Base-by-base conservation (phyloP, 1,140 invertebrate species). In the Drosophila parabipectinata region DNA sequence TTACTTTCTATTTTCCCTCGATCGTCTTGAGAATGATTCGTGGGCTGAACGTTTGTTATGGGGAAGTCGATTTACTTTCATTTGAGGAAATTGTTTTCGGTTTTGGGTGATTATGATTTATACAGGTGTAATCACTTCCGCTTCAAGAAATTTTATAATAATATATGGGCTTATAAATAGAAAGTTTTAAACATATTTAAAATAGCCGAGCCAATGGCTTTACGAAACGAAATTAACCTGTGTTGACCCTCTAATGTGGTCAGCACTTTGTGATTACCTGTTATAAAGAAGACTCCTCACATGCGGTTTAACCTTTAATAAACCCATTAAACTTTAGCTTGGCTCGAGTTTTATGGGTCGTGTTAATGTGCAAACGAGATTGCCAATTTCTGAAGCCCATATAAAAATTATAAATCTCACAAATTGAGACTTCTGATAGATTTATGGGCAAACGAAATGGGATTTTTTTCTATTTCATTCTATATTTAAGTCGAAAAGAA, bases 1-100 rank as follows among this genome's bases (percentile, higher is more conserved):
- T 47, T 47, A 89, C 79, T 89, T 88, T 89, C 84, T 88, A 73
- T 89, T 88, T 88, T 83, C 57, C 72, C 73, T 64, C 75, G 54
- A 77, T 30, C 56, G 54, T 51, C 55, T 73, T 34, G 37, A 88
- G 83, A 88, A 79, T 83, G 54, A 72, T 54, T 51, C 53, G 45
- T 77, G 64, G 69, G 55, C 41, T 32, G 26, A 24, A 39, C 9
- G 15, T 48, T 59, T 87, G n/a, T 79, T 48, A 39, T 56, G 66
- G 37, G 60, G 56, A 58, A 69, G 56, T 77, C 64, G 63, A 77
- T 88, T 87, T 87, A 87, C 83, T 87, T 87, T 87, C 83, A 63
- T 82, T 87, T 68, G 54, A 52, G 64, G 58, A 74, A 66, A 66
- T 47, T 34, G 54, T 47, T 57, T 71, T 67, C 30, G 15, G 21